Evolutionary conservation across 1,140 invertebrate genomes (phyloP).

Genomic region (Drosophila pseudoananassae): DNA sequence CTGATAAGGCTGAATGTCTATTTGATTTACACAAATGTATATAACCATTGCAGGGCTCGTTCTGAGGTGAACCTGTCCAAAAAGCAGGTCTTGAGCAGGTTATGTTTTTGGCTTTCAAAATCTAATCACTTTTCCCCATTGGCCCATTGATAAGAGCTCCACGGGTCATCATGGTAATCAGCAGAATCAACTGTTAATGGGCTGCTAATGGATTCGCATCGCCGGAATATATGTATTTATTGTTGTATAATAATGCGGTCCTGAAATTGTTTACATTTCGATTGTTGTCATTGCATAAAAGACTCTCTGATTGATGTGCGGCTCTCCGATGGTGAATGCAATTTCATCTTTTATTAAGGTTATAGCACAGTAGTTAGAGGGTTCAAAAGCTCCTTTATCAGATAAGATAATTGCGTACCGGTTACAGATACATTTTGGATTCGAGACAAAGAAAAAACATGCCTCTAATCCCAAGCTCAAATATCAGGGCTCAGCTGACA

Average conservation of each 20-base stretch:
- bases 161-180: slow-evolving; percentile 52
- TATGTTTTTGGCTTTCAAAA: slow-evolving; percentile 18
- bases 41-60: slow-evolving; percentile 34
- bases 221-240: background rate
- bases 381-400: slow-evolving; percentile 9
- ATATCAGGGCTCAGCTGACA: background rate
- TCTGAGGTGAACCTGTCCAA: slow-evolving; percentile 17
- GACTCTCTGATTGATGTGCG: slow-evolving; percentile 18
- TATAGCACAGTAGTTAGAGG: slow-evolving; percentile 14
- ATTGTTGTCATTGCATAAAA: slow-evolving; percentile 17
- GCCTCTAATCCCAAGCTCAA: slow-evolving; percentile 10
- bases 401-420: slow-evolving; percentile 15
- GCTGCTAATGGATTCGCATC: slow-evolving; percentile 15
- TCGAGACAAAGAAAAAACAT: slow-evolving; percentile 25
- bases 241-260: slow-evolving; percentile 11
- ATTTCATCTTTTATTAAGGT: slow-evolving; percentile 35
- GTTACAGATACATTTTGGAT: background rate
- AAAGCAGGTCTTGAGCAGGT: slow-evolving; percentile 35
- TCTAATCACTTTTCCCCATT: slow-evolving; percentile 41
- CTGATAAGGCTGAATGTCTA: slow-evolving; percentile 63
- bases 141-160: slow-evolving; percentile 21
- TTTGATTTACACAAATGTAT: slow-evolving; percentile 55
- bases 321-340: slow-evolving; percentile 23
- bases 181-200: slow-evolving; percentile 9
- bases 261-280: slow-evolving; percentile 41